Base-by-base conservation (phyloP, 2,888 invertebrate species). In the Drosophila maculinotata region DNA sequence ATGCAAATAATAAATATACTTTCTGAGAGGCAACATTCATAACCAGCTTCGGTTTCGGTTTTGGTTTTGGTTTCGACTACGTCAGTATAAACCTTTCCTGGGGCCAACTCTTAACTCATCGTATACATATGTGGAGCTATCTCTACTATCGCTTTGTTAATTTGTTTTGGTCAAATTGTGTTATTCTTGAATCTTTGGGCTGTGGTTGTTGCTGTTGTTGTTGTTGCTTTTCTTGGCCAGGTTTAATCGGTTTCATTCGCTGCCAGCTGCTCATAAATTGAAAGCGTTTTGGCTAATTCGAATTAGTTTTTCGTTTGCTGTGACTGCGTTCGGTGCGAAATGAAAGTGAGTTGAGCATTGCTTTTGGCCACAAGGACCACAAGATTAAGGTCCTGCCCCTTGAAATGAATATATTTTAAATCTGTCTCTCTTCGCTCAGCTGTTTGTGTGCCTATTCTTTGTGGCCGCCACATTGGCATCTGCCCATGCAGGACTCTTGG, bases 391-490 rank as follows among this genome's bases (percentile, higher is more conserved):
- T 14, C 59, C 45, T 59, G 28, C 17, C 9, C 9, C 14, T n/a
- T 56, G 36, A 25, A 9, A 17, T 45, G 38, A 39, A 26, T 23
- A 39, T n/a, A 44, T 25, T 30, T 36, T 47, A 39, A 49, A 35
- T 57, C 12, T 47, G 17, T 56, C 30, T 71, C 4, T 9, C 31
- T 65, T 54, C 15, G 26, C 12, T 0, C 31, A 83, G 83, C 54
- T 83, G 41, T 87, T 83, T 58, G 70, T 83, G 63, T 83, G 83
- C 77, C 64, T 87, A 8, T 56, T 83, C 62, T 79, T 79, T 49
- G 56, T 87, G 62, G 64, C 62, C 35, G 79, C 87, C 47, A 65
- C 69, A 20, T 53, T 83, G 67, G 65, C 84, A n/a, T 57, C 79
- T 25, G 56, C 70, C 17, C 79, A 80, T 54, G 83, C 84, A 45